A percentile compares a stretch with the other conserved stretches of the same genome.
phyloP scores from a whole-genome alignment of 2,797 vertebrate species.

The Xenops minutus region DNA sequence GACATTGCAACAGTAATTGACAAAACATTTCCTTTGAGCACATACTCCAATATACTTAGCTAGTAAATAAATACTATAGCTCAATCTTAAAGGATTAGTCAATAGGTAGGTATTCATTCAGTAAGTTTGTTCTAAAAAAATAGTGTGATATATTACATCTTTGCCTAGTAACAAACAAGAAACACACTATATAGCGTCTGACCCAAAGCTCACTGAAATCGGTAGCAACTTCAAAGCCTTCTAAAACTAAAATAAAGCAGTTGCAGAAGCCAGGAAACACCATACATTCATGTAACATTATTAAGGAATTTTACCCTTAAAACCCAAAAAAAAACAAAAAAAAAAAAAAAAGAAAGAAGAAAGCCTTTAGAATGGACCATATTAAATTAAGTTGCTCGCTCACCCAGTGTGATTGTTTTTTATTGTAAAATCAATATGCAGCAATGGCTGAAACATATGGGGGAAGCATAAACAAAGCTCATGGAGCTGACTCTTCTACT shows the following conservation, averaged over 20 bases:
- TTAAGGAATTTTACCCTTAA: not conserved
- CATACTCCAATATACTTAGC: not conserved
- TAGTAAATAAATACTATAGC: not conserved
- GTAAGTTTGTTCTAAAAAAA: not conserved
- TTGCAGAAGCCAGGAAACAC: not conserved
- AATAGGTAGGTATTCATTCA: not conserved
- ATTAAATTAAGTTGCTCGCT: not conserved
- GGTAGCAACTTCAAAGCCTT: not conserved
- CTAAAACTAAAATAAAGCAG: not conserved
- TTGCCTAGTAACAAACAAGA: not conserved
- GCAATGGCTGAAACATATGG: rapidly evolving
- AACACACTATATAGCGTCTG: not conserved
- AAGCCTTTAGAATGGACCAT: not conserved
- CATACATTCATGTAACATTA: not conserved
- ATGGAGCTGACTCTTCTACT: not conserved
- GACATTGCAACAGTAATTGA: not conserved
- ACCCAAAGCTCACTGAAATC: not conserved
- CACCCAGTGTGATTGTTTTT: not conserved
- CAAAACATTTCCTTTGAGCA: not conserved
- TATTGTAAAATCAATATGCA: not conserved
- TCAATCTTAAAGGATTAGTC: not conserved
- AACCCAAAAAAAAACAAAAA: not conserved
- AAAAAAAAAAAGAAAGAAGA: not conserved
- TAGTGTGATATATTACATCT: not conserved
- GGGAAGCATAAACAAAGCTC: not conserved